Evolutionary conservation across 2,888 invertebrate species (phyloP), one percentile per base, ranked within the genome.

Genomic region (Unio pictorum): DNA sequence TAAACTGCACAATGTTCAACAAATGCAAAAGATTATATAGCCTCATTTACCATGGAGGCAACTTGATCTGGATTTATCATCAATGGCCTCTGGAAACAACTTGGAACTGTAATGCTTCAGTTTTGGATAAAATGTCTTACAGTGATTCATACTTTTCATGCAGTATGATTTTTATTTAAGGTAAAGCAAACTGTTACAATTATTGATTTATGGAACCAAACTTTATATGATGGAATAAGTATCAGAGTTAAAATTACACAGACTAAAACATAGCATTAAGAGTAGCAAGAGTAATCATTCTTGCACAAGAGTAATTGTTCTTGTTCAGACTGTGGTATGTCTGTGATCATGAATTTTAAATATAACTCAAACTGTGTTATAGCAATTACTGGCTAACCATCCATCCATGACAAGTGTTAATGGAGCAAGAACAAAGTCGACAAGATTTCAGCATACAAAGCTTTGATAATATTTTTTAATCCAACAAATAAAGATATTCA

Each of bases 11-110:
- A 63, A 63, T 34, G 18, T 23, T 30, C 17, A 15, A 18, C 15
- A 20, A 28, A n/a, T 28, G 63, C 20, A n/a, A 54, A 63, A 63
- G 63, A 63, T 34, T 45, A 30, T 17, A 63, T 62, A 11, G 20
- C 63, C 15, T 11, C 23, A 20, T 3, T 63, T 20, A 63, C 63
- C 6, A 20, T n/a, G 15, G 20, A 63, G 1, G 23, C 18, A 5
- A n/a, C 34, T 23, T 30, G 63, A 63, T 45, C 28, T 63, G 6
- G 63, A 23, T 11, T 58, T 7, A 23, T 58, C 7, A n/a, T 58
- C n/a, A 58, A 58, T 58, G 58, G 11, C n/a, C 58, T 58, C 7
- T 23, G 15, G 23, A 58, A 58, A 23, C 58, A 7, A 58, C 7
- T 58, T n/a, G 58, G 58, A 23, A n/a, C 6, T 58, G 58, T 58